Evolutionary conservation across 2,888 invertebrate genomes (phyloP).

Genomic region (Heliconius sara): DNA sequence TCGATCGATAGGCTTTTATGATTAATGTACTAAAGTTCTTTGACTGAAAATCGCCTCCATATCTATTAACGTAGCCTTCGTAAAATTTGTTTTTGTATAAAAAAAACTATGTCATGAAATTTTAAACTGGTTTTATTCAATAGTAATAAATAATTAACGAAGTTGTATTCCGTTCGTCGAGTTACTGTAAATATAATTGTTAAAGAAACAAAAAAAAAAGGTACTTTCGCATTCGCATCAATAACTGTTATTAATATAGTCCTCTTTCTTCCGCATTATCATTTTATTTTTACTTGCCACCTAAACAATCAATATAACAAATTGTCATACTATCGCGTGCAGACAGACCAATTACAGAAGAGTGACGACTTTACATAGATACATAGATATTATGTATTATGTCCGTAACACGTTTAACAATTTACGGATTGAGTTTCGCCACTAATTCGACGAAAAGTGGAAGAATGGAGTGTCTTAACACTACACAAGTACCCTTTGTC

Average conservation of each 20-base stretch:
- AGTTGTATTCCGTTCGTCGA: not conserved
- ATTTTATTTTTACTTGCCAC: not conserved
- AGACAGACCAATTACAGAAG: not conserved
- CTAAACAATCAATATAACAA: not conserved
- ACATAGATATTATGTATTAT: not conserved
- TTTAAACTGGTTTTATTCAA: not conserved
- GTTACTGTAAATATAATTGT: not conserved
- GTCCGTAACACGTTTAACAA: no score
- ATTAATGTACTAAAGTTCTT: conserved; percentile 36
- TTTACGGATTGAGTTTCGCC: no score
- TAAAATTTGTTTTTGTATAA: not conserved
- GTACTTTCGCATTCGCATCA: not conserved
- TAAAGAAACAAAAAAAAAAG: not conserved
- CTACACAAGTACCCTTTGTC: no score
- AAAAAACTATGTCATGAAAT: not conserved
- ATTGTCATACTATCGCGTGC: conserved; percentile 1
- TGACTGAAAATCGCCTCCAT: conserved; percentile 12
- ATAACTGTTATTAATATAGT: not conserved
- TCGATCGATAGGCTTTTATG: conserved; percentile 60
- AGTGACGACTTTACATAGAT: not conserved
- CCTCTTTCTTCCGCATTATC: not conserved
- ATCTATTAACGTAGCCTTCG: conserved; percentile 2
- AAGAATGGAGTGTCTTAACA: no score
- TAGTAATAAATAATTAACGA: not conserved
- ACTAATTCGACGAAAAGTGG: no score